These are phyloP conservation scores for Camelus dromedarius DNA, from an alignment of 2,113 vertebrate genomes.

Conservation along the genomic window DNA sequence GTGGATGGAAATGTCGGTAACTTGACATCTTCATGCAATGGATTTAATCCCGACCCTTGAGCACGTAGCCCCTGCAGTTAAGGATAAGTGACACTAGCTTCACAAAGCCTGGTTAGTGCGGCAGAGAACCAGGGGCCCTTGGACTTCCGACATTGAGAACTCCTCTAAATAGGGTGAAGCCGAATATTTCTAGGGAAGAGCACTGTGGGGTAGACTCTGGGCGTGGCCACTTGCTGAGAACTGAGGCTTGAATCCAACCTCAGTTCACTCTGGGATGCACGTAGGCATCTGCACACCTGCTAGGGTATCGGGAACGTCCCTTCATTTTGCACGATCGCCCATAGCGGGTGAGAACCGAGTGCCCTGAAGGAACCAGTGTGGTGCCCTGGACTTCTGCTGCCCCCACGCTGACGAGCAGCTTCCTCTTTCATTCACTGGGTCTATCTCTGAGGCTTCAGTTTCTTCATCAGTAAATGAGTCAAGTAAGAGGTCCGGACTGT, in stretches of 20 bases:
- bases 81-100: background rate
- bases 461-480: background rate
- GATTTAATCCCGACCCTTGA: background rate
- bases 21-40: rapidly evolving
- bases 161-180: background rate
- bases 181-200: background rate
- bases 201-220: too few relatives aligned
- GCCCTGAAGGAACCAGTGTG: rapidly evolving
- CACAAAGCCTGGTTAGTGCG: too few relatives aligned
- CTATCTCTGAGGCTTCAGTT: background rate
- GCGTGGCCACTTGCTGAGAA: background rate
- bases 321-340: background rate
- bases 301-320: rapidly evolving
- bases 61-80: rapidly evolving
- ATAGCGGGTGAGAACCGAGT: rapidly evolving
- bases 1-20: background rate
- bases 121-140: background rate
- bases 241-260: rapidly evolving
- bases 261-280: rapidly evolving
- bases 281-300: rapidly evolving
- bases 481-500: background rate
- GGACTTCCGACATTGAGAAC: background rate
- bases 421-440: rapidly evolving
- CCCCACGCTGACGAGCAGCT: rapidly evolving
- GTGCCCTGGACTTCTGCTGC: rapidly evolving